phyloP scores from a whole-genome alignment of 2,888 invertebrate species.

The Clepsis dumicolana region DNA sequence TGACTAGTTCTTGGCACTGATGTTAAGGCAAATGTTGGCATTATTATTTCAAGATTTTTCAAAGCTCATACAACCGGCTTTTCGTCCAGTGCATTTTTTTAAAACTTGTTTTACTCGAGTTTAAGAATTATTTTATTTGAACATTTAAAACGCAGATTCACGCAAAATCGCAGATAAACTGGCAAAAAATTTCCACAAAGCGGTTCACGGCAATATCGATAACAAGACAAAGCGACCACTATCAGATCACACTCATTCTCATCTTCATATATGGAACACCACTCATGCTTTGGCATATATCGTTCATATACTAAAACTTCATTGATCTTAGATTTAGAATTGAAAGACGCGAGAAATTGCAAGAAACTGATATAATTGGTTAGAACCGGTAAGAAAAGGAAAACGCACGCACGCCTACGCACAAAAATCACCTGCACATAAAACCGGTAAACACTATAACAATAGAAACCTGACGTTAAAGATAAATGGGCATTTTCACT shows the following conservation, averaged over 20 bases:
- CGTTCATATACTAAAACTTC: neutral
- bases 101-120: neutral
- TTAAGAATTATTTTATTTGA: neutral
- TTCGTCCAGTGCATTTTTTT: neutral
- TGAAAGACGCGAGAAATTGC: neutral
- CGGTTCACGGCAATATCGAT: neutral
- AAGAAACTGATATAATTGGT: neutral
- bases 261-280: neutral
- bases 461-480: conserved; percentile 2
- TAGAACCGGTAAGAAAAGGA: neutral
- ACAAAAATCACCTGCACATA: neutral
- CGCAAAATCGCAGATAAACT: neutral
- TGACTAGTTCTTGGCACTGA: neutral
- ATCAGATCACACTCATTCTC: neutral
- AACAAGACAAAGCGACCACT: neutral
- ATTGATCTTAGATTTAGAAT: no score
- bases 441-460: neutral
- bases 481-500: no score
- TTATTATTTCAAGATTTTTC: neutral
- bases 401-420: neutral
- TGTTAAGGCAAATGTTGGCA: neutral
- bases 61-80: neutral
- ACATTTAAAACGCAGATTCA: neutral
- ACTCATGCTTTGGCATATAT: neutral
- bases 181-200: neutral